phyloP scores from a whole-genome alignment of 2,888 invertebrate genomes.

The Andricus curvator region DNA sequence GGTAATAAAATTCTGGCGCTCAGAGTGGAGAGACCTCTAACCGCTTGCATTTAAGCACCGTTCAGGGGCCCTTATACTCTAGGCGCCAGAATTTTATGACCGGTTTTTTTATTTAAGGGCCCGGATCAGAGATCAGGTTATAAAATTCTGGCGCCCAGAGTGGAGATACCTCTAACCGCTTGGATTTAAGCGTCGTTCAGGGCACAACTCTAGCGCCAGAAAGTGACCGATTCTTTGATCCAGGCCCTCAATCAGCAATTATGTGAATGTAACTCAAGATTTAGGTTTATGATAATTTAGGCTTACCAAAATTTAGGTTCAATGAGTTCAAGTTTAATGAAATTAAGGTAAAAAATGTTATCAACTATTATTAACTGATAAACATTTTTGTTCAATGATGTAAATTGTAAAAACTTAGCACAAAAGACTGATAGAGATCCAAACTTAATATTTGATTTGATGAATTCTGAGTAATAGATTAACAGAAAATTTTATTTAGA shows the following conservation, averaged over 20 bases:
- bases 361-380: not conserved
- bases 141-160: no score
- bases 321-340: not conserved
- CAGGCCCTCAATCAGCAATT: constrained; percentile 31
- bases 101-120: no score
- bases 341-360: not conserved
- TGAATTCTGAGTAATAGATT: not conserved
- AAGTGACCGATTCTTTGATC: no score
- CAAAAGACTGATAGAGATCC: constrained; percentile 9
- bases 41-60: no score
- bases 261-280: constrained; percentile 19
- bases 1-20: no score
- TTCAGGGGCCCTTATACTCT: no score
- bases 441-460: not conserved
- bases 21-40: no score
- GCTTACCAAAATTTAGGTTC: not conserved
- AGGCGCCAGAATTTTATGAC: no score
- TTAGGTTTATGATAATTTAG: not conserved
- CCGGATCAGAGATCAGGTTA: no score
- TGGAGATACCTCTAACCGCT: no score
- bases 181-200: no score
- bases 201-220: no score
- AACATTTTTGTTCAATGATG: not conserved
- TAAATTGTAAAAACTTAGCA: not conserved
- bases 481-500: not conserved